phyloP scores from a whole-genome alignment of 2,113 vertebrate species.

The Plotosus lineatus region DNA sequence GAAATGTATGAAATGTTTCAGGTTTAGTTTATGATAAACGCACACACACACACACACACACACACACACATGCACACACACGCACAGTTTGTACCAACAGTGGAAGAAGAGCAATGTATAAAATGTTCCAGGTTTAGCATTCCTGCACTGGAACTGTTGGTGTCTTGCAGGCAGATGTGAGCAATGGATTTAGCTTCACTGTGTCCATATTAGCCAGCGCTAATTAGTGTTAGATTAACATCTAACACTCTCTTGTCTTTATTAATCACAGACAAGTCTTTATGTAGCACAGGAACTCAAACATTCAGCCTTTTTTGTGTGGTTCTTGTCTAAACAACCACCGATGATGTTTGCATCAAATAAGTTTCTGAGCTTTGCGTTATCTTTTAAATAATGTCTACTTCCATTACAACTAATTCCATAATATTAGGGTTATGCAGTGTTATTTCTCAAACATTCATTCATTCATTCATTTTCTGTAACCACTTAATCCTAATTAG shows the following conservation, averaged over 20 bases:
- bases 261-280: background rate
- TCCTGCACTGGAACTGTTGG: background rate
- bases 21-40: no score
- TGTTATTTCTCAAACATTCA: background rate
- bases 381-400: background rate
- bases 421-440: background rate
- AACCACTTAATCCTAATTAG: no score
- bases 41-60: no score
- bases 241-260: background rate
- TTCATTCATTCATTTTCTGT: no score
- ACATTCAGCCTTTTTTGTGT: background rate
- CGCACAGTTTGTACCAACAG: no score
- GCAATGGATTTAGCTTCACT: background rate
- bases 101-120: background rate
- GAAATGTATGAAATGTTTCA: no score
- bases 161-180: background rate
- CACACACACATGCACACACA: no score
- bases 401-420: background rate
- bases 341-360: background rate
- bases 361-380: background rate
- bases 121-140: background rate
- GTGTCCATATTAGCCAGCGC: constrained; percentile 2
- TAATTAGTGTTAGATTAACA: background rate
- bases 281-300: no score
- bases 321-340: background rate